Evolutionary conservation across 1,140 invertebrate species (phyloP).

Genomic region (Drosophila paulistorum): DNA sequence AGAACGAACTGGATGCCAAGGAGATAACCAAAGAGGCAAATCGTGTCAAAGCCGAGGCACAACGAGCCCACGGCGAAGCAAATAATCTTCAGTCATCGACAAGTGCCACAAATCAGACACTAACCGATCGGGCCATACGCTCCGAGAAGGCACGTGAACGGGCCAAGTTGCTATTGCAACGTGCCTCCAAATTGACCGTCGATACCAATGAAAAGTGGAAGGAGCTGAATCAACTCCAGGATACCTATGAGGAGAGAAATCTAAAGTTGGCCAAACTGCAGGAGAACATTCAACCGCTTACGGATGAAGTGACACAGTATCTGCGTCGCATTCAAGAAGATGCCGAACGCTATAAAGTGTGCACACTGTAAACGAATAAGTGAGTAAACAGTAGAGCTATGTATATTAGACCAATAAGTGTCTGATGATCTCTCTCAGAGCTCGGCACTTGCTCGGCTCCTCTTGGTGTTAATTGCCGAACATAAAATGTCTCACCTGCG

Average conservation of each 20-base stretch:
- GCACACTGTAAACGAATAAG: conserved; percentile 47
- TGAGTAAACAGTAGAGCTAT: neutral
- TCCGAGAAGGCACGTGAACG: conserved; percentile 88
- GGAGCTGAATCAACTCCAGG: conserved; percentile 84
- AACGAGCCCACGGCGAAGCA: conserved; percentile 73
- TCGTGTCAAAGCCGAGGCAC: conserved; percentile 84
- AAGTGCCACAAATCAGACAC: conserved; percentile 84
- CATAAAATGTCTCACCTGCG: neutral
- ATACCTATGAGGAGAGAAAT: conserved; percentile 84
- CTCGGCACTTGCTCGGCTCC: too few species aligned
- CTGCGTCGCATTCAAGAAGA: conserved; percentile 84
- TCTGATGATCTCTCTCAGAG: too few species aligned
- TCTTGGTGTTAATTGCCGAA: neutral
- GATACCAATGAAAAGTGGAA: conserved; percentile 90
- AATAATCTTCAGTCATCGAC: conserved; percentile 69
- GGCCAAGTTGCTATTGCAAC: conserved; percentile 88
- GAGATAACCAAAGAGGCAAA: conserved; percentile 85
- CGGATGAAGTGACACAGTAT: conserved; percentile 84
- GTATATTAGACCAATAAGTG: too few species aligned
- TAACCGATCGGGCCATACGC: conserved; percentile 86
- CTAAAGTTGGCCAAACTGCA: conserved; percentile 83
- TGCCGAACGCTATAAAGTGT: conserved; percentile 83
- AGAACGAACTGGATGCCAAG: conserved; percentile 87
- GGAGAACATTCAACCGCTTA: conserved; percentile 84
- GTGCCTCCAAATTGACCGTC: conserved; percentile 90